Evolutionary conservation across 2,797 vertebrate genomes (phyloP), one percentile per base, ranked within the genome.

Genomic region (Trachurus trachurus): DNA sequence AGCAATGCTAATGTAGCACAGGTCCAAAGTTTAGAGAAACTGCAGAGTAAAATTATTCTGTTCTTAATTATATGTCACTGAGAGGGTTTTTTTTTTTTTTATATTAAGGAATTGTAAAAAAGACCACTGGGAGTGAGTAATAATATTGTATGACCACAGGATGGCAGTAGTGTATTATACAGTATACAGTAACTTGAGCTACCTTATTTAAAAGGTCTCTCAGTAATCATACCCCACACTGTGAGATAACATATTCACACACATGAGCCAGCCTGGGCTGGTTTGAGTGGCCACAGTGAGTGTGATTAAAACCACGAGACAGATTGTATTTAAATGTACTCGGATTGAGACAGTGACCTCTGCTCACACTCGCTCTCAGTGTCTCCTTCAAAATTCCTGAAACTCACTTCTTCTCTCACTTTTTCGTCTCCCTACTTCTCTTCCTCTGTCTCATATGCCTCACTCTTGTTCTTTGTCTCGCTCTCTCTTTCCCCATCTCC

Each of bases 161-260:
- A 58, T 73, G 90, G 81, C 91, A 89, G 83, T 86, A 80, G 69
- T 83, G 82, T 42, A 78, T 71, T 26, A 82, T 16, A 56, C 34
- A 65, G 67, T 29, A 34, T 17, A 26, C 26, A 26, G 26, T 26
- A 0, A 11, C 12, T 50, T 37, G 2, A n/a, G 15, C 4, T 4
- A 1, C 11, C 2, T 9, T 22, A 12, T 54, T 66, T 66, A 10
- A n/a, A 19, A 58, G 34, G 49, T 53, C 44, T 34, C 11, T 49
- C 13, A 52, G 22, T 60, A 62, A 84, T 31, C n/a, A 5, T 1
- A 83, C n/a, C 50, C 66, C 65, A 73, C 57, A 79, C 74, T 82
- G 68, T 22, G 76, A 73, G 70, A 72, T 79, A 84, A 87, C 56
- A 50, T 68, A 88, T 84, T 80, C 83, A 85, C 54, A 64, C 74